These are phyloP conservation scores for Herpetotheres cachinnans DNA, from an alignment of 2,113 vertebrate species.

Conservation along the genomic window DNA sequence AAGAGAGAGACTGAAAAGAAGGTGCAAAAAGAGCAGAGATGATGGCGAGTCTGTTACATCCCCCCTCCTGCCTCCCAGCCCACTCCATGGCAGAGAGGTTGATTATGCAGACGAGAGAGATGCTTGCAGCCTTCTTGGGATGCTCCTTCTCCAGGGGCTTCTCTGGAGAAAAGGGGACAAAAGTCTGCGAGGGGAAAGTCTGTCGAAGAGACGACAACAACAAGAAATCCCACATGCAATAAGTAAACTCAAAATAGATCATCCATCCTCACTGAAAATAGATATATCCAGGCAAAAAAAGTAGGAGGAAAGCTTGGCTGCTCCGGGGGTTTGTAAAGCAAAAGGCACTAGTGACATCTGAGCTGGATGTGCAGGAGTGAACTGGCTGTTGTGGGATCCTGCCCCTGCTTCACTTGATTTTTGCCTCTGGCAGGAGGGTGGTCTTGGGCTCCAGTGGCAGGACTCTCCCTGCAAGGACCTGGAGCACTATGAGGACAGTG, in stretches of 20 bases:
- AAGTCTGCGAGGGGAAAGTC: background rate
- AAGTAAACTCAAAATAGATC: background rate
- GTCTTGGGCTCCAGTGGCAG: background rate
- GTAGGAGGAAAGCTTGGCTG: background rate
- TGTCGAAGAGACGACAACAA: background rate
- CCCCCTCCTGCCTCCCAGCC: conserved; percentile 60
- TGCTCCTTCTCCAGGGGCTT: background rate
- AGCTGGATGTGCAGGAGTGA: background rate
- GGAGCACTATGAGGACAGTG: background rate
- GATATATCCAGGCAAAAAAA: background rate
- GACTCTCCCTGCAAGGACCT: background rate
- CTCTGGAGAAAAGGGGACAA: background rate
- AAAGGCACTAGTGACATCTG: background rate
- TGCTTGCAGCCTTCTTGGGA: background rate
- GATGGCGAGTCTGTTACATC: conserved; percentile 56
- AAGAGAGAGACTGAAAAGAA: conserved; percentile 63
- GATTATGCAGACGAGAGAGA: conserved; percentile 32
- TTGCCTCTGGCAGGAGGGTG: background rate
- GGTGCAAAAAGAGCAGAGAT: conserved; percentile 71
- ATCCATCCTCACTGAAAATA: background rate
- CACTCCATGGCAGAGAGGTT: conserved; percentile 19
- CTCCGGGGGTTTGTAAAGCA: background rate
- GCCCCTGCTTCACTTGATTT: accelerated
- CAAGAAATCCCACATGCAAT: background rate
- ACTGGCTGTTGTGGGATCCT: background rate